These are phyloP conservation scores for Penaeus japonicus DNA, from an alignment of 1,140 invertebrate genomes.

Conservation along the genomic window DNA sequence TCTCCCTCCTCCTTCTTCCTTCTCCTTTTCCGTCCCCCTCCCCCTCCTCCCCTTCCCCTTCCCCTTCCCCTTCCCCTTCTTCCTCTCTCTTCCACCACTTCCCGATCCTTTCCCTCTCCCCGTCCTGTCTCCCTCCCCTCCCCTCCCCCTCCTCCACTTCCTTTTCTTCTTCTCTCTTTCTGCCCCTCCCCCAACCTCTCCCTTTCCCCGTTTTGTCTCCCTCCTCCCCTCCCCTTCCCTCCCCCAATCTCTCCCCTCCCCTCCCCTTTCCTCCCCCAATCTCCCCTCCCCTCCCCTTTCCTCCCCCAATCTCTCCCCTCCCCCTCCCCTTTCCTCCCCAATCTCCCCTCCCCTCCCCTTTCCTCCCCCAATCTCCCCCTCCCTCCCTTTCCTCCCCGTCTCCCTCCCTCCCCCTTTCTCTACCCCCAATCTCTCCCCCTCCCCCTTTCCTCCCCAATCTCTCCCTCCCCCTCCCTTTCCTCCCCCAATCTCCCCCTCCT, in stretches of 20 bases:
- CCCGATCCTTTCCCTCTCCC: background rate
- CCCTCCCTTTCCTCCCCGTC: background rate
- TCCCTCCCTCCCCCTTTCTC: background rate
- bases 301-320: background rate
- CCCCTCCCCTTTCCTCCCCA: background rate
- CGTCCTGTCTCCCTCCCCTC: background rate
- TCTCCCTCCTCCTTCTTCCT: background rate
- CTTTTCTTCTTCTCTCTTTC: background rate
- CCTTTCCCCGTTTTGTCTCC: background rate
- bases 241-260: background rate
- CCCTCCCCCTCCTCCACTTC: background rate
- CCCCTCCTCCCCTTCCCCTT: background rate
- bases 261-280: background rate
- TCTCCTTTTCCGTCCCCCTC: background rate
- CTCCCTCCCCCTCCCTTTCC: background rate
- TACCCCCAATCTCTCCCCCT: background rate
- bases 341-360: background rate
- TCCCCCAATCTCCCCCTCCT: background rate
- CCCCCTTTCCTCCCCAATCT: background rate
- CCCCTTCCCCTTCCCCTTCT: background rate
- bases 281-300: background rate
- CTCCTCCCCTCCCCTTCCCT: background rate
- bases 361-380: background rate
- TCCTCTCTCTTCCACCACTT: background rate
- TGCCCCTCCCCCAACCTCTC: background rate